Base-by-base conservation (phyloP, 2,797 vertebrate species). In the Pseudomugil gertrudae region DNA sequence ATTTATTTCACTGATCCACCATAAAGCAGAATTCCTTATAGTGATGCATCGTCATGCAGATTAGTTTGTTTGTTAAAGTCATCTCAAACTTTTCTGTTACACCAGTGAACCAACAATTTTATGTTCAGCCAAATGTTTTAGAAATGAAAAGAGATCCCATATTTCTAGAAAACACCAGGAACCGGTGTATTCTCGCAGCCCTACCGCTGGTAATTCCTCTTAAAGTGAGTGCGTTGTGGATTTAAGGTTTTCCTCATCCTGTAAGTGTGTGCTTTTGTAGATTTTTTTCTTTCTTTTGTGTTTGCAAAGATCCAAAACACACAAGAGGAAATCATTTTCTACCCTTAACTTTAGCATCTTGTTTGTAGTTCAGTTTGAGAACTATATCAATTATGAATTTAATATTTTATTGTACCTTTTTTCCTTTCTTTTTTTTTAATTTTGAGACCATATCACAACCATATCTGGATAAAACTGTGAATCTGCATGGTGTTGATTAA, bases 1-100 rank as follows among this genome's bases (percentile, higher is more conserved):
- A 57, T 14, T 55, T 9, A 55, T 63, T 72, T 75, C 33, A 66
- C 23, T 48, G 9, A 71, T 79, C 62, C 72, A 72, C 53, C 40
- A 4, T 53, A 23, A 84, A 72, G 47, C 63, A 77, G 59, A 79
- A 48, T 33, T 36, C 9, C 61, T 57, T 61, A 7, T n/a, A 47
- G 14, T 32, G 23, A 63, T 36, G 15, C 3, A 27, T 45, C 47
- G 10, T 59, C 19, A n/a, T 63, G 43, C 21, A 35, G 62, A 66
- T 58, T 9, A 48, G 63, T 30, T 17, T 32, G 24, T 5, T 33
- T 45, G 2, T 45, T n/a, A 23, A 43, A 19, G 13, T 33, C 9
- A 15, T 26, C 14, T 66, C 51, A 29, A 35, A 50, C 21, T 40
- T 2, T 1, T 1, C 2, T 48, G 14, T 15, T 40, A 14, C 51